Evolutionary conservation across 2,113 vertebrate genomes (phyloP).

Genomic region (Pipa parva): DNA sequence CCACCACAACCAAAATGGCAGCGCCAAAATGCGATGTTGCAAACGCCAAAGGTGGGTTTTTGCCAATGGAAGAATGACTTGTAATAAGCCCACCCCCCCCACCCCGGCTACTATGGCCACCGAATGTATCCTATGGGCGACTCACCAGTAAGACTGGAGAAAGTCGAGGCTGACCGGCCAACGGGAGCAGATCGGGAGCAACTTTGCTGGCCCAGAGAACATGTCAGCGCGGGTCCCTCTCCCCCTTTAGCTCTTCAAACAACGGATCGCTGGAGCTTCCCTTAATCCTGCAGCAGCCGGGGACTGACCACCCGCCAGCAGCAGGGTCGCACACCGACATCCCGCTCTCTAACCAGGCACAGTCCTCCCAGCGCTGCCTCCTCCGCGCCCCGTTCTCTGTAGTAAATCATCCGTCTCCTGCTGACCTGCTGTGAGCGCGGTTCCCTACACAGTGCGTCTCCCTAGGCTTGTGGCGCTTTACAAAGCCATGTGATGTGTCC

Average conservation of each 20-base stretch:
- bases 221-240: constrained; percentile 2
- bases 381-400: not conserved
- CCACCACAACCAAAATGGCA: constrained; percentile 21
- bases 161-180: constrained; percentile 8
- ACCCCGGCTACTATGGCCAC: not conserved
- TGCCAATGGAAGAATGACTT: not conserved
- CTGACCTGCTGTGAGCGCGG: not conserved
- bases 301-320: not conserved
- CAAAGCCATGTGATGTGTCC: not conserved
- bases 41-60: not conserved
- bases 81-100: not conserved
- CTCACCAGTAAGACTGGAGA: constrained; percentile 11
- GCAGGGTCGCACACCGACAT: not conserved
- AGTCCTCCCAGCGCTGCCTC: not conserved
- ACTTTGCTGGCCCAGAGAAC: constrained; percentile 12
- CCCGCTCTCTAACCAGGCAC: not conserved
- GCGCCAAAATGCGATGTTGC: not conserved
- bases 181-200: constrained; percentile 20
- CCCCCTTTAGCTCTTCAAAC: not conserved
- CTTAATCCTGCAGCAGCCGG: not conserved
- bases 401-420: not conserved
- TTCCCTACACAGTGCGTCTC: not conserved
- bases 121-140: not conserved
- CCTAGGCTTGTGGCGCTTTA: not conserved
- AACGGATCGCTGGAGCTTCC: not conserved